Base-by-base conservation (phyloP, 2,113 vertebrate genomes). In the Acrocephalus kingi region DNA sequence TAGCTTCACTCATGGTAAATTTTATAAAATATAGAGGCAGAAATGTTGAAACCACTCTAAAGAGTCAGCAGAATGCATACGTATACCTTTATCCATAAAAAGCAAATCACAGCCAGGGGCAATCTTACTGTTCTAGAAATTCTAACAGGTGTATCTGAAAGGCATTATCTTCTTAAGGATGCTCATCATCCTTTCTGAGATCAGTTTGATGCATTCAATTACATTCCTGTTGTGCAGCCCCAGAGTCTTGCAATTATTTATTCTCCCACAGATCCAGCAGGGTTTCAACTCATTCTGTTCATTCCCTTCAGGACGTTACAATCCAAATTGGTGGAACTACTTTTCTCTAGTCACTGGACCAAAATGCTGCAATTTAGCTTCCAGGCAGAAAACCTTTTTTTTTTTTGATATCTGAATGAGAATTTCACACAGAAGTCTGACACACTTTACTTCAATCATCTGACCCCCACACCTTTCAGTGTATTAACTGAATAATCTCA, bases 201-300 rank as follows among this genome's bases (percentile, higher is more conserved):
- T 71, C 81, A 93, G 24, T 8, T 84, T 84, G 81, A 63, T 52
- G 33, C 45, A 55, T 89, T 84, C 77, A 91, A 89, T 91, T 93
- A 94, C 84, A 67, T 81, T 87, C 89, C 84, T 84, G 56, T 75
- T 82, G 84, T 84, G 87, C 31, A 81, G 41, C 12, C 74, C 48
- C 21, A 56, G 35, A 71, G 49, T 35, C 72, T 61, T 55, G 25
- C 13, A 94, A 85, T 91, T 94, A 93, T 76, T 82, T 93, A 67
- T 91, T 92, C 54, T 90, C 55, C 37, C 41, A 54, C 41, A 64
- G 41, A 61, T 90, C 25, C 75, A 94, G 67, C 55, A 87, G 75
- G 62, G 37, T 85, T 91, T 95, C 66, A 64, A 91, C 67, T 12
- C 78, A 92, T 93, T 95, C 85, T 93, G 84, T 85, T 59, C 74